A percentile compares a stretch with the other conserved stretches of the same genome.
Conservation (phyloP, 2,113 vertebrate genomes). For the Macquaria ambigua region DNA sequence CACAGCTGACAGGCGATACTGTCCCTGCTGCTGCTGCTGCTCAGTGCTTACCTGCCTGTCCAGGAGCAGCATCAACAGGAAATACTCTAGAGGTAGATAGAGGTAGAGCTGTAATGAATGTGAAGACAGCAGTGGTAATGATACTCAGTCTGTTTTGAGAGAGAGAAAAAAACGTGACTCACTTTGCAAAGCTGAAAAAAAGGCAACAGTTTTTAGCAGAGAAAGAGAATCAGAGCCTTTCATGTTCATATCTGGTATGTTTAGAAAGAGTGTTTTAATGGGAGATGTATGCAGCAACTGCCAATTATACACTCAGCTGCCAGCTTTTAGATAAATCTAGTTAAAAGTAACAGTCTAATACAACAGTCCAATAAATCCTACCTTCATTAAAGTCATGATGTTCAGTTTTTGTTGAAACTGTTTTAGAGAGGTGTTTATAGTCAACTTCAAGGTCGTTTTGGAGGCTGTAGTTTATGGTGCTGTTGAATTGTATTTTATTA, state of each 20-base stretch:
- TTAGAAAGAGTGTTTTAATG: neutral
- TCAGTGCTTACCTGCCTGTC: slow-evolving; percentile 43
- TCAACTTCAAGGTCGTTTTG: too few species aligned
- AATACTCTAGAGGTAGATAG: neutral
- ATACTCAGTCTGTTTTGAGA: neutral
- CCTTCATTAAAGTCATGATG: too few species aligned
- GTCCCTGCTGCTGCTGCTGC: slow-evolving; percentile 6
- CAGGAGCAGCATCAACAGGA: neutral
- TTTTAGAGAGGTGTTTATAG: too few species aligned
- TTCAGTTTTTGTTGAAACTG: too few species aligned
- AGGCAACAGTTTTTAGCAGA: neutral
- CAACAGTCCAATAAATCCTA: too few species aligned
- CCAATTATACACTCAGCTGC: too few species aligned
- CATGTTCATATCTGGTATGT: neutral
- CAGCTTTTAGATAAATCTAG: too few species aligned
- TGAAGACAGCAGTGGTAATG: neutral
- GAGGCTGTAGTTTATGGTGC: too few species aligned
- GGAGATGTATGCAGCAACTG: too few species aligned
- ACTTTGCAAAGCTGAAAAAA: neutral
- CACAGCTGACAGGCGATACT: slow-evolving; percentile 26
- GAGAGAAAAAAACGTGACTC: neutral
- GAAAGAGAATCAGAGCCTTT: too few species aligned
- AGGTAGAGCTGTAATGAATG: neutral
- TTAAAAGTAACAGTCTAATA: too few species aligned
- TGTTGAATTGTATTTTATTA: too few species aligned